A percentile compares a stretch with the other conserved stretches of the same genome.
Evolutionary conservation across 2,113 vertebrate genomes (phyloP).

Genomic region (Addax nasomaculatus): DNA sequence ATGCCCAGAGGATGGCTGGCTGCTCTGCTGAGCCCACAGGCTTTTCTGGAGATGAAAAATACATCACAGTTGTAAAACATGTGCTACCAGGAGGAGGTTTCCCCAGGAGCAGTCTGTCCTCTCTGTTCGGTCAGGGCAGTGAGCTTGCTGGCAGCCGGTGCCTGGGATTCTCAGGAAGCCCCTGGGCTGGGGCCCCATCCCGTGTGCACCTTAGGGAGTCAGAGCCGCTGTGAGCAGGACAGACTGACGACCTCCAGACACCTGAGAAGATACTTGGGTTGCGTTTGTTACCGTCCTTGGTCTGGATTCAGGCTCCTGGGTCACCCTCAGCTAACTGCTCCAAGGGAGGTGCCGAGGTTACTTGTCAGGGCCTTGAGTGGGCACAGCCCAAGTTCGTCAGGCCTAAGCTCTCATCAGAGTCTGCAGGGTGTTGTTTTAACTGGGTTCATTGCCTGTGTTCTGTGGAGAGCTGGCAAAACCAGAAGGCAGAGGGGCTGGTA

Average conservation of each 20-base stretch:
- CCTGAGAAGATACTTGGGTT: neutral
- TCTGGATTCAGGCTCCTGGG: neutral
- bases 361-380: neutral
- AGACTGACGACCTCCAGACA: fast-evolving
- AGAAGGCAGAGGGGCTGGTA: neutral
- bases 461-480: neutral
- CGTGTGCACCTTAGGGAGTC: fast-evolving
- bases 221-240: neutral
- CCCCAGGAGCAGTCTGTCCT: neutral
- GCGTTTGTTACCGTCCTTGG: neutral
- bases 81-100: neutral
- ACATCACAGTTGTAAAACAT: neutral
- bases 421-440: neutral
- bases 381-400: neutral
- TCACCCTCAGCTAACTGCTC: neutral
- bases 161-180: neutral
- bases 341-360: neutral
- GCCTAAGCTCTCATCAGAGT: neutral
- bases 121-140: neutral
- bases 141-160: neutral
- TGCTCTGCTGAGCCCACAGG: neutral
- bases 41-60: neutral
- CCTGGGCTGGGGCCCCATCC: neutral
- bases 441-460: neutral
- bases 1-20: neutral